Percentiles rank a stretch among this genome's conserved stretches.
Conservation (phyloP, 2,113 vertebrate species). For the Trichechus manatus region DNA sequence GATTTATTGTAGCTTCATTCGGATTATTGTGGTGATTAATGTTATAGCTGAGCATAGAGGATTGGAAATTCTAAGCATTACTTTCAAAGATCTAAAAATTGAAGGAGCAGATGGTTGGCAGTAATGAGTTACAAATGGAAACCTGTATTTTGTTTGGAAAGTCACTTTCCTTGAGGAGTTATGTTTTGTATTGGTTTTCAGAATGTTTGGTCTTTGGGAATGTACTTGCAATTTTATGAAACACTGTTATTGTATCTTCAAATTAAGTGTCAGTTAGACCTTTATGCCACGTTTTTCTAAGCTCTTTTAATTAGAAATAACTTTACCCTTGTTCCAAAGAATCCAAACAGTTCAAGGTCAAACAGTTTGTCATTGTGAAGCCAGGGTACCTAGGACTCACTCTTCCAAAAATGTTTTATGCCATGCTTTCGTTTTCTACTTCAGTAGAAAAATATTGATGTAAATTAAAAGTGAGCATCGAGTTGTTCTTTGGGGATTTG, state of each 20-base stretch:
- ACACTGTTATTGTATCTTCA: constrained; percentile 33
- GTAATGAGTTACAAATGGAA: constrained; percentile 59
- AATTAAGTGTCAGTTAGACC: constrained; percentile 27
- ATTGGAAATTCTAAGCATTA: constrained; percentile 45
- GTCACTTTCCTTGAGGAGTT: constrained; percentile 49
- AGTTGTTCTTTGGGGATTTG: constrained; percentile 63
- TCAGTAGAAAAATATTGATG: constrained; percentile 72
- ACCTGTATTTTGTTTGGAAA: constrained; percentile 61
- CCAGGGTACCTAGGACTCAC: not conserved
- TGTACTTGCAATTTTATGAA: constrained; percentile 42
- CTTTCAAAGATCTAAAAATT: constrained; percentile 53
- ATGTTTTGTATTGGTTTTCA: constrained; percentile 53
- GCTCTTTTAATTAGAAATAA: constrained; percentile 52
- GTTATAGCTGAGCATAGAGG: not conserved
- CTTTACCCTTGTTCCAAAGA: not conserved
- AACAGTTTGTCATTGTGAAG: constrained; percentile 1
- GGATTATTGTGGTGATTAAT: constrained; percentile 11
- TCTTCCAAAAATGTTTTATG: not conserved
- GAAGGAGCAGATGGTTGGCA: constrained; percentile 47
- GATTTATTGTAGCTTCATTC: constrained; percentile 58
- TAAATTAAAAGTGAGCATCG: constrained; percentile 72
- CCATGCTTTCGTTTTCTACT: constrained; percentile 35
- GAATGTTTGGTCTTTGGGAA: constrained; percentile 43
- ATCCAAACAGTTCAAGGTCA: constrained; percentile 9
- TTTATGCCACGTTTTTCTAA: constrained; percentile 38